Evolutionary conservation across 2,797 vertebrate genomes (phyloP), one percentile per base, ranked within the genome.

Genomic region (Malacoraja senta): DNA sequence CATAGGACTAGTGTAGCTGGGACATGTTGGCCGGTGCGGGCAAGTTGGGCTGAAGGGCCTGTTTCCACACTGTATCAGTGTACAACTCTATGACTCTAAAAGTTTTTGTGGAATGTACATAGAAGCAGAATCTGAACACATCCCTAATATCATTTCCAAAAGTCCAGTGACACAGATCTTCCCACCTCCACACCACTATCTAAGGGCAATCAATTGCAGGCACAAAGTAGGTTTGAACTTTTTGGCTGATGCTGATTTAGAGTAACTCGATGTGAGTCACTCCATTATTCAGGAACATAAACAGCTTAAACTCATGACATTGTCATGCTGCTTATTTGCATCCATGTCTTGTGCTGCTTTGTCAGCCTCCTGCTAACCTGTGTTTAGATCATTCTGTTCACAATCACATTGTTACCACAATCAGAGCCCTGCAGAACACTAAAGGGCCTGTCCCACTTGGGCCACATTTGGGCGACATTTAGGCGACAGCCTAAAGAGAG

Each of bases 361-460:
- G 84, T 19, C 84, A 88, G n/a, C 63, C 63, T 32, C 65, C 84
- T 88, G 84, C 65, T 35, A 88, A n/a, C 83, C 58, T 86, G 58
- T 63, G 58, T 61, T 88, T 10, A 35, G 84, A 35, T 88, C 83
- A 86, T n/a, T 63, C 83, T 65, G 83, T 13, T 86, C 29, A 86
- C 83, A 86, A 32, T 86, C 84, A 68, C 10, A 35, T 32, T 35
- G 15, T 32, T 32, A 78, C 32, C 1, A 78, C 77, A 35, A 35
- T 78, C 77, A 78, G 61, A 88, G 83, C 83, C 17, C 63, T 65
- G 58, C n/a, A 13, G 29, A 63, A n/a, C 84, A 63, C 44, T 53
- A 53, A 53, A 6, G 44, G 44, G 44, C 44, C 44, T 53, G 44
- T 53, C 44, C 44, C 44, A 44, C 2, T 44, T 44, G 44, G 44